Base-by-base conservation (phyloP, 2,888 invertebrate genomes). In the Cryptocephalus primarius region DNA sequence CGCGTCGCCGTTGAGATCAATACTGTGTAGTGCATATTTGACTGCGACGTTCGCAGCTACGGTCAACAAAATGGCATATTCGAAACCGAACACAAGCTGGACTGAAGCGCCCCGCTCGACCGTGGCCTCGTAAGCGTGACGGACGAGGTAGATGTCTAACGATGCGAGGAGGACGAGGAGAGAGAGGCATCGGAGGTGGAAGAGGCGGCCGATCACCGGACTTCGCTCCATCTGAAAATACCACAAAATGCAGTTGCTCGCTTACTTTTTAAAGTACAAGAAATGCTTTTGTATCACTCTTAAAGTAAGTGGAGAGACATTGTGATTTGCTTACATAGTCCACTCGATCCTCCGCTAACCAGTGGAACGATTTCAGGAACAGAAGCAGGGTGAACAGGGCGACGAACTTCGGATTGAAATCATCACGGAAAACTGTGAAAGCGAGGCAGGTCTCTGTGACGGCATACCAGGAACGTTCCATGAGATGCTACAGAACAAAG, bases 371-470 rank as follows among this genome's bases (percentile, higher is more conserved):
- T 75, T 97, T 99, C 32, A 99, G 74, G 69, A 99, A 97, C 49
- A 99, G 76, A 46, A 99, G 75, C 40, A 99, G 78, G 2, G 96
- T 96, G 68, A 99, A 99, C 47, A 97, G 75, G 32, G 95, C 95
- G 60, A 99, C 93, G 76, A 99, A 99, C 67, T 91, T 89, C 10
- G 92, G 92, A 75, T 92, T 95, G 69, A 99, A 96, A 67, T 99
- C 99, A 75, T 99, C 99, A 64, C 96, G 79, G 72, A 97, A 97
- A 9, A 97, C 94, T 39, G 97, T 99, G 69, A 99, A 99, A 9
- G 99, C 99, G 61, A 99, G 74, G 72, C 99, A 99, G 13, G 99
- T 99, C 75, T 99, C 99, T n/a, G 97, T 96, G 49, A 99, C 85
- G 8, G 99, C 97, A 75, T 99, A 99, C 97, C 99, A 96, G 41